Evolutionary conservation across 1,140 invertebrate species (phyloP), one percentile per base, ranked within the genome.

Genomic region (Tetragonula clypearis): DNA sequence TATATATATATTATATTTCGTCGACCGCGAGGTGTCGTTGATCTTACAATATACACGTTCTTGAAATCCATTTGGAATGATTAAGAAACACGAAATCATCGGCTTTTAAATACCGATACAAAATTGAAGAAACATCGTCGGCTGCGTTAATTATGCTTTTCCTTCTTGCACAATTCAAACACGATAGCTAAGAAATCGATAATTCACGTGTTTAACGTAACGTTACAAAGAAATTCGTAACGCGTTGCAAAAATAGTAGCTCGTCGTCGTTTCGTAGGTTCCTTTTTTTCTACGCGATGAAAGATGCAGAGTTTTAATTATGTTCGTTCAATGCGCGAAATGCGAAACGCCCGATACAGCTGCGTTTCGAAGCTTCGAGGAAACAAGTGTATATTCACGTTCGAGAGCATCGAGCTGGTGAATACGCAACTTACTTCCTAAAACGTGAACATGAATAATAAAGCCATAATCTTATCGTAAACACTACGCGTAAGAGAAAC

Each of bases 381-480:
- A 9, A 41, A 68, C 12, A 41, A 12, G 1, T 58, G 30, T 30
- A 30, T 30, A 69, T 79, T 69, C 58, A 30, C 30, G 35, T 79
- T 56, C 11, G 55, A 58, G 53, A 69, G 58, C 1, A n/a, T 65
- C 12, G 12, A 26, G 35, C 21, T n/a, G 17, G 21, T 14, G 30
- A 30, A 30, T 30, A 23, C 35, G 35, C 55, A 41, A 14, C 49
- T 71, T 35, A 53, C n/a, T 73, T 73, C 19, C 35, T 66, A 66
- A 83, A 79, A 71, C 58, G 35, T 35, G 71, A 87, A 77, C 23
- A 30, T 60, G 65, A 71, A 66, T 78, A 83, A 78, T 78, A 78
- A 49, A 71, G 19, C 65, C 26, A 69, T 83, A 83, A 78, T 78
- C 65, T 83, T 77, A 76, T 83, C 62, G 53, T 69, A 30, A 23